These are phyloP conservation scores for Liolophura sinensis DNA, from an alignment of 1,140 invertebrate genomes.

Conservation along the genomic window DNA sequence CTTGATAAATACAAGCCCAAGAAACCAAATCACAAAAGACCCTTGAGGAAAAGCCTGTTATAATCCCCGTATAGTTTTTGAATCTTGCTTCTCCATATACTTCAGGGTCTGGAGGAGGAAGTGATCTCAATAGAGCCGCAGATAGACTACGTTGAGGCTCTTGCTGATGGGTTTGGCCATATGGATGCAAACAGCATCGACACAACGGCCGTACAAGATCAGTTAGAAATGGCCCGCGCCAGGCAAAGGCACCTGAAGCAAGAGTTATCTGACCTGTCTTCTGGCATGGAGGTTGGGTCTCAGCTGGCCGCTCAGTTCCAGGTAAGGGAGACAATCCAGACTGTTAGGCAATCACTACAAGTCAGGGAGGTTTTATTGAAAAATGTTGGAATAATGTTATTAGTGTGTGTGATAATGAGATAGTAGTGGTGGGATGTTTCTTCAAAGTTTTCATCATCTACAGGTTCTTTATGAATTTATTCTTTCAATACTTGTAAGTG, in stretches of 20 bases:
- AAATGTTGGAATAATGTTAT: too few relatives aligned
- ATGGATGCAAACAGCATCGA: conserved; percentile 69
- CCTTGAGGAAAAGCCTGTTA: too few relatives aligned
- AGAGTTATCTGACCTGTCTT: conserved; percentile 77
- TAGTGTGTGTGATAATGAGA: too few relatives aligned
- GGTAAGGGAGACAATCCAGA: conserved; percentile 60
- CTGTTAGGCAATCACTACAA: too few relatives aligned
- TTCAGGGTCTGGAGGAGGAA: conserved; percentile 59
- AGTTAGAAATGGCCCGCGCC: conserved; percentile 74
- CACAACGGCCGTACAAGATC: conserved; percentile 74
- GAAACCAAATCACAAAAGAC: too few relatives aligned
- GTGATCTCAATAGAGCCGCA: conserved; percentile 70
- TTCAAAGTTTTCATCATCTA: too few relatives aligned
- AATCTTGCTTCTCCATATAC: not conserved
- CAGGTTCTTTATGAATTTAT: too few relatives aligned
- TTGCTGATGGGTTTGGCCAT: conserved; percentile 75
- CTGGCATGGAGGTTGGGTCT: conserved; percentile 82
- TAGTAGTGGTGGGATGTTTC: too few relatives aligned
- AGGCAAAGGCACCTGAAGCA: conserved; percentile 77
- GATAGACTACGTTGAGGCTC: conserved; percentile 70
- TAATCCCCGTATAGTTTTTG: too few relatives aligned
- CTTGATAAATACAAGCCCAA: too few relatives aligned
- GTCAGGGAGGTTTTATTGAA: too few relatives aligned
- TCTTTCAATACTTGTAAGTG: too few relatives aligned
- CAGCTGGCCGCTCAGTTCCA: conserved; percentile 69